A percentile compares a stretch with the other conserved stretches of the same genome.
Evolutionary conservation across 2,888 invertebrate genomes (phyloP).

Genomic region (Seira musarum): DNA sequence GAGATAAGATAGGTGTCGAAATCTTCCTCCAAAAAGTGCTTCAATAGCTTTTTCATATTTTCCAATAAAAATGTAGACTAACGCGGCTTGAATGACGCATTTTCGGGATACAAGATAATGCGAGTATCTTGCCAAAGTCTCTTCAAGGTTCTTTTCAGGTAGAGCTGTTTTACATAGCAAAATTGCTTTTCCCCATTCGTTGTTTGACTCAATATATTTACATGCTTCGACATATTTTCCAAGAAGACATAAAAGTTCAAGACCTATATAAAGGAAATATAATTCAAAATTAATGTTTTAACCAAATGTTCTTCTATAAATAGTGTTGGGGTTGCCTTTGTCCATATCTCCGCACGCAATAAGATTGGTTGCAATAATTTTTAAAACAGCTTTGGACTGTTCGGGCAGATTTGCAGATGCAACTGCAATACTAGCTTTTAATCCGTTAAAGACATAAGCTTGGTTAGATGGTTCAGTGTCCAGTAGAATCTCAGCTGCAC

Average conservation of each 20-base stretch:
- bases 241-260: constrained; percentile 67
- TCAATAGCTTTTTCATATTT: constrained; percentile 68
- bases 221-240: constrained; percentile 67
- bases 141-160: constrained; percentile 58
- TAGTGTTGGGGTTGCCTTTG: constrained; percentile 52
- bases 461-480: constrained; percentile 67
- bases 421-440: constrained; percentile 67
- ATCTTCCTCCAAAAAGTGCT: constrained; percentile 67
- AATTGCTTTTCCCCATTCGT: constrained; percentile 67
- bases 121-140: constrained; percentile 67
- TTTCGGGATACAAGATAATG: constrained; percentile 66
- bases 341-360: constrained; percentile 67
- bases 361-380: constrained; percentile 68
- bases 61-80: constrained; percentile 63
- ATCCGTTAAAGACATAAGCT: constrained; percentile 66
- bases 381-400: constrained; percentile 67
- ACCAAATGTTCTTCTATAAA: constrained; percentile 2
- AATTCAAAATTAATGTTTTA: constrained; percentile 2
- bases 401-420: constrained; percentile 67
- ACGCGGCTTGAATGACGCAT: constrained; percentile 66
- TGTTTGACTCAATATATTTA: constrained; percentile 68
- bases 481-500: constrained; percentile 67
- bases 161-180: constrained; percentile 66
- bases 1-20: constrained; percentile 64
- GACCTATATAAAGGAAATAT: constrained; percentile 38